Base-by-base conservation (phyloP, 2,888 invertebrate genomes). In the Agonopterix alstromeriana region DNA sequence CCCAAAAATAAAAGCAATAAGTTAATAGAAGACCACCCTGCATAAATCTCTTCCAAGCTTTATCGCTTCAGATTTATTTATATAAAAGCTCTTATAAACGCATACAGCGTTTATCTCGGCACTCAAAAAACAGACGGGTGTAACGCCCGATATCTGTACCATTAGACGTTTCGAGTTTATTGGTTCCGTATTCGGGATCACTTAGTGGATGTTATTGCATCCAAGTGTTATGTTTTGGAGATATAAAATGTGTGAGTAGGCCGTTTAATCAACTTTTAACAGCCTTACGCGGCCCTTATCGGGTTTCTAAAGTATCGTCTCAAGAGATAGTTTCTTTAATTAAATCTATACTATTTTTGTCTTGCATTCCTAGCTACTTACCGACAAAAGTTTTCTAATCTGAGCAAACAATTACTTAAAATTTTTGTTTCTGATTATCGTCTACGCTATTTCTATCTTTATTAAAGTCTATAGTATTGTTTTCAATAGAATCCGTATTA, bases 61-160 rank as follows among this genome's bases (percentile, higher is more conserved):
- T 55, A 60, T 47, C 49, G 53, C 44, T 50, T 45, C 46, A 47
- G 57, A 54, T 59, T 60, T 61, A 61, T 61, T 58, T 56, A 58
- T 57, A 60, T 50, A 51, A 51, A 53, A 57, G 52, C 58, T 62
- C 62, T 69, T 70, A 65, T 65, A 68, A 66, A 65, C 64, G 68
- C 67, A 70, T 70, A 67, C 27, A 67, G 72, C 57, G 66, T 72
- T 76, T 77, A 80, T 79, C 78, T 66, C 56, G 59, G 68, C 76
- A 77, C 77, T 81, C 73, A 72, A 77, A 68, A 77, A 71, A 66
- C 77, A 75, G 70, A 64, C 67, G 68, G 57, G 70, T 65, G 66
- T 70, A 73, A 71, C 61, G 74, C 57, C 70, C 74, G 72, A 74
- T 81, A 80, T 76, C 72, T 66, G 57, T 54, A 63, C 64, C 67